A percentile compares a stretch with the other conserved stretches of the same genome.
phyloP scores from a whole-genome alignment of 2,888 invertebrate species.

The Mesopsocus fuscifrons region DNA sequence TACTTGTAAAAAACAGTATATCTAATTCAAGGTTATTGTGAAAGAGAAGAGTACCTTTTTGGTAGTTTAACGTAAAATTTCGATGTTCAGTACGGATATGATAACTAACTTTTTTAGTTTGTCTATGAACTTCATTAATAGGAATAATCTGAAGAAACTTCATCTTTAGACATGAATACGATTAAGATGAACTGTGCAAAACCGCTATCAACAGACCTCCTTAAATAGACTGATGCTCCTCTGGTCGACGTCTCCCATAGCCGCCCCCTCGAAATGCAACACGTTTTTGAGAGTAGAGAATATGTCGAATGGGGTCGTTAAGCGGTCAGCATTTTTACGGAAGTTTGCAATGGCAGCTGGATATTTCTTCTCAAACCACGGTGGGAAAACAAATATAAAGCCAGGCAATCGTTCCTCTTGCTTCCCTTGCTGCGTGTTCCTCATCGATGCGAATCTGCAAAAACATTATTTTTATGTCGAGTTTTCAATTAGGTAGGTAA shows the following conservation, averaged over 20 bases:
- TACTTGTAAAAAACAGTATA: too few species aligned
- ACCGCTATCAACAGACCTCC: slow-evolving; percentile 31
- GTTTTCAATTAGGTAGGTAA: too few species aligned
- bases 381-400: slow-evolving; percentile 60
- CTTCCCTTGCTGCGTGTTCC: slow-evolving; percentile 78
- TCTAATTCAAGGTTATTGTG: too few species aligned
- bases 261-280: slow-evolving; percentile 29
- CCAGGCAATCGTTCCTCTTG: slow-evolving; percentile 81
- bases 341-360: slow-evolving; percentile 40
- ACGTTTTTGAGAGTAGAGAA: slow-evolving; percentile 59
- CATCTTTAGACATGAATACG: too few species aligned
- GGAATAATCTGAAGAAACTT: too few species aligned
- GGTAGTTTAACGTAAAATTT: too few species aligned
- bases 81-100: too few species aligned
- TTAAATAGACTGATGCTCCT: slow-evolving; percentile 41
- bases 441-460: slow-evolving; percentile 53
- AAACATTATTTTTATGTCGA: too few species aligned
- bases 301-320: slow-evolving; percentile 81
- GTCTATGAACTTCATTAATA: too few species aligned
- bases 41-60: too few species aligned
- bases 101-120: too few species aligned
- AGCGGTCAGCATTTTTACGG: slow-evolving; percentile 39
- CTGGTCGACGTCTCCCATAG: slow-evolving; percentile 31
- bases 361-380: slow-evolving; percentile 39
- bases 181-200: too few species aligned